phyloP scores from a whole-genome alignment of 2,797 vertebrate genomes.

The Sebastes cheni region DNA sequence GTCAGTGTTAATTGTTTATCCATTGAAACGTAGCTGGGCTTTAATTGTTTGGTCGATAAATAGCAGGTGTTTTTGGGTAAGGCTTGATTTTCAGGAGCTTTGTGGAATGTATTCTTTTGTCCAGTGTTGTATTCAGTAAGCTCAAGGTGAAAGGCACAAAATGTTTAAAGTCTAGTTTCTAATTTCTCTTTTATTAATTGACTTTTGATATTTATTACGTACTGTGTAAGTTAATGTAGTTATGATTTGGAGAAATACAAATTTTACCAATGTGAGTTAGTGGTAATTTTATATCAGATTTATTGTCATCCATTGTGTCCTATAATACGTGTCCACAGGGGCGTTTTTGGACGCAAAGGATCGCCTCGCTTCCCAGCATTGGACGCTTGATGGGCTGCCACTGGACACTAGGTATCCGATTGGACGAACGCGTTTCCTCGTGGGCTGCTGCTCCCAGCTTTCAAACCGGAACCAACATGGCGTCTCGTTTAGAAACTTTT shows the following conservation, averaged over 20 bases:
- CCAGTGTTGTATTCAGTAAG: background rate
- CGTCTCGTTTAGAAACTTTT: too few relatives aligned
- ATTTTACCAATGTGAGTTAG: background rate
- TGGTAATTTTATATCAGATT: background rate
- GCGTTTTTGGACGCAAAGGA: too few relatives aligned
- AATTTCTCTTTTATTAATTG: background rate
- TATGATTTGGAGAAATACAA: background rate
- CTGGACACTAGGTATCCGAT: too few relatives aligned
- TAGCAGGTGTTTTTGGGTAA: background rate
- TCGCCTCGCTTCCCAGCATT: too few relatives aligned
- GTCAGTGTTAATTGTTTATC: slow-evolving; percentile 15
- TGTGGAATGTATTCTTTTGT: background rate
- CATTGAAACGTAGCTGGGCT: background rate
- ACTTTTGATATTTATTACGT: background rate
- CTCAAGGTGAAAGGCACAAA: background rate
- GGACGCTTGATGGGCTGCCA: too few relatives aligned
- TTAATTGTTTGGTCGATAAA: background rate
- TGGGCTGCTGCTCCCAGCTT: too few relatives aligned
- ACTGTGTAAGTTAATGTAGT: background rate
- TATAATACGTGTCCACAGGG: too few relatives aligned
- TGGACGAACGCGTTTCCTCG: too few relatives aligned
- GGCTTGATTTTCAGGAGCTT: background rate
- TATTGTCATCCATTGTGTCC: background rate
- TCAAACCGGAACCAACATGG: too few relatives aligned
- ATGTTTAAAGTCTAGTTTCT: background rate